Conservation (phyloP, 2,888 invertebrate species). For the Aspidiotus rigidus region DNA sequence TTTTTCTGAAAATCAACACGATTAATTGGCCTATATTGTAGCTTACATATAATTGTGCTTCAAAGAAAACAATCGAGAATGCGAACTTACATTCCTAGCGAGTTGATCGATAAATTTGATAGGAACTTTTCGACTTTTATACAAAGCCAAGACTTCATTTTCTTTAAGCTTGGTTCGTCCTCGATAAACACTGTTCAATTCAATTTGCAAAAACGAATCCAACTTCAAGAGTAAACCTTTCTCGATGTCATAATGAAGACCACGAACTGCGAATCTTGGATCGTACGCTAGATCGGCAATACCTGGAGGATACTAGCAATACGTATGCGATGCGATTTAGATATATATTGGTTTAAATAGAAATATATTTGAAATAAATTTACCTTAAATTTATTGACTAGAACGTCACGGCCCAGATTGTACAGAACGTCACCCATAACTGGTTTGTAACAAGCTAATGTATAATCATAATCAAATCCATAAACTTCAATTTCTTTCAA, state of each 20-base stretch:
- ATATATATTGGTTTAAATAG: not conserved
- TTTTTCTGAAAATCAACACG: not conserved
- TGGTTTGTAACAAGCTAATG: slow-evolving; percentile 87
- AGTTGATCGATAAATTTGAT: slow-evolving; percentile 68
- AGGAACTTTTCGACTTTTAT: slow-evolving; percentile 76
- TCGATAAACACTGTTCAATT: slow-evolving; percentile 84
- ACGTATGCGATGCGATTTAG: not conserved
- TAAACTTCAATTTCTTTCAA: slow-evolving; percentile 84
- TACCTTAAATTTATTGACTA: slow-evolving; percentile 82
- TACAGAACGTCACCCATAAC: slow-evolving; percentile 81
- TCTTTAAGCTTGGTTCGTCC: slow-evolving; percentile 72
- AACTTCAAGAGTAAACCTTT: slow-evolving; percentile 87
- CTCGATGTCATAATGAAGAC: slow-evolving; percentile 95
- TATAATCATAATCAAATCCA: slow-evolving; percentile 98
- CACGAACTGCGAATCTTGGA: slow-evolving; percentile 89
- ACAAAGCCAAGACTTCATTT: slow-evolving; percentile 73
- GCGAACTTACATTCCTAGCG: too few species aligned
- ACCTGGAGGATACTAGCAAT: slow-evolving; percentile 39
- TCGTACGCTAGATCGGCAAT: slow-evolving; percentile 70
- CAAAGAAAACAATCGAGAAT: not conserved
- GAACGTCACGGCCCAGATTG: slow-evolving; percentile 74
- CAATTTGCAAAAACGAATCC: slow-evolving; percentile 93
- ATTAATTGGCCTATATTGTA: too few species aligned
- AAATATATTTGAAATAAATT: slow-evolving; percentile 34
- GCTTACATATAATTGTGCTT: too few species aligned